These are phyloP conservation scores for Rhinichthys osculus DNA, from an alignment of 2,797 vertebrate species.

Conservation along the genomic window DNA sequence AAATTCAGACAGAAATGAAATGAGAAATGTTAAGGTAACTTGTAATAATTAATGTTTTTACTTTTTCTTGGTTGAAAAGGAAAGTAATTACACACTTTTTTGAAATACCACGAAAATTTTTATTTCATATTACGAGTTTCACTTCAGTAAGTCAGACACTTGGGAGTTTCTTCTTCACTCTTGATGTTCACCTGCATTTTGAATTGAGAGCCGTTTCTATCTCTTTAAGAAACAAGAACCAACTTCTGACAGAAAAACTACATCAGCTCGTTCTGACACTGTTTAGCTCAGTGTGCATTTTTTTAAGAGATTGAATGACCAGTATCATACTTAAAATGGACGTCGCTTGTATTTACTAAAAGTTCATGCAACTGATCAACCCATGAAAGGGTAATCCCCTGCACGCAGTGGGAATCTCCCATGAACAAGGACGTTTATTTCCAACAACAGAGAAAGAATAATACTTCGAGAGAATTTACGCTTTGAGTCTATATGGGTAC, in stretches of 20 bases:
- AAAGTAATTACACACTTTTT: neutral
- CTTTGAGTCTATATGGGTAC: neutral
- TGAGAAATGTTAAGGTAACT: neutral
- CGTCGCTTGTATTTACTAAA: neutral
- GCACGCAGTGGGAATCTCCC: conserved; percentile 61
- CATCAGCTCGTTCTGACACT: neutral
- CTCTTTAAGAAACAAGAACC: neutral
- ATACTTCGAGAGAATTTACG: neutral
- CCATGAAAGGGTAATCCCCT: conserved; percentile 62
- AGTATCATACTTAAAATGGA: neutral
- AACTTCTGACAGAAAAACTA: neutral
- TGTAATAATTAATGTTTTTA: neutral
- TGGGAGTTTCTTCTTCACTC: neutral
- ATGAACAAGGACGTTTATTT: conserved; percentile 62
- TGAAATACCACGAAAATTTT: neutral
- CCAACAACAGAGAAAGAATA: conserved; percentile 37
- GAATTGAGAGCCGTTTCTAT: neutral
- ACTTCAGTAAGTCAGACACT: neutral
- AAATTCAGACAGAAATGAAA: conserved; percentile 10
- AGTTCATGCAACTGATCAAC: neutral
- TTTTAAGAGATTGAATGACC: neutral
- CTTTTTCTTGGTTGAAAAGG: neutral
- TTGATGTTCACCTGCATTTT: neutral
- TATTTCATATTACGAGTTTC: neutral
- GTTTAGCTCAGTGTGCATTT: neutral